Base-by-base conservation (phyloP, 2,797 vertebrate species). In the Liparis tanakae region DNA sequence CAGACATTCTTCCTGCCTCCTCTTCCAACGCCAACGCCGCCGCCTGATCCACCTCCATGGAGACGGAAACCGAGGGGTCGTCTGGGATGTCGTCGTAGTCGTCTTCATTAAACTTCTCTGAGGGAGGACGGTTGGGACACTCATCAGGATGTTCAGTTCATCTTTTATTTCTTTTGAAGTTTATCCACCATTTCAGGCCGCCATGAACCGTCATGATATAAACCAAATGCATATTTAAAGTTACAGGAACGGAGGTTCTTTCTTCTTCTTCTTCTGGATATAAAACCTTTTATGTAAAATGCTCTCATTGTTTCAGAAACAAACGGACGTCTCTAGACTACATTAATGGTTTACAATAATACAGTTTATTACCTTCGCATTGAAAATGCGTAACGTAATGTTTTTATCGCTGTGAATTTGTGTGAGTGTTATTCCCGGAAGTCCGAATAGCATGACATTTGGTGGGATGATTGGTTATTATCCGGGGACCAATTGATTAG, bases 101-200 rank as follows among this genome's bases (percentile, higher is more conserved):
- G 0, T 91, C 92, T n/a, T 98, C 97, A 67, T 92, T 96, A 62
- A 90, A 41, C 81, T 81, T 92, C 53, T 93, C 94, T 94, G 91
- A 55, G 51, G 63, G 57, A 44, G 53, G 53, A 79, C 59, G 75
- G 71, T 51, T 0, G 4, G 20, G 51, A 44, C 34, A 8, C 43
- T 46, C 5, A 74, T 41, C 33, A 50, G 55, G 54, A 55, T 6
- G 58, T n/a, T 5, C 1, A 20, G 41, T 6, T 3, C 36, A 22
- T 39, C 36, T 43, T 30, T 30, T 39, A 22, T 39, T 30, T 43
- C 25, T 4, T 51, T 56, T n/a, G n/a, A 54, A 6, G 43, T 25
- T 78, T 18, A 20, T 7, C n/a, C 33, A n/a, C 12, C 7, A 25
- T 59, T 39, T 44, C 10, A 54, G 10, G 15, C 33, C 12, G 12